phyloP scores from a whole-genome alignment of 2,113 vertebrate genomes.

The Megaceryle torquata region DNA sequence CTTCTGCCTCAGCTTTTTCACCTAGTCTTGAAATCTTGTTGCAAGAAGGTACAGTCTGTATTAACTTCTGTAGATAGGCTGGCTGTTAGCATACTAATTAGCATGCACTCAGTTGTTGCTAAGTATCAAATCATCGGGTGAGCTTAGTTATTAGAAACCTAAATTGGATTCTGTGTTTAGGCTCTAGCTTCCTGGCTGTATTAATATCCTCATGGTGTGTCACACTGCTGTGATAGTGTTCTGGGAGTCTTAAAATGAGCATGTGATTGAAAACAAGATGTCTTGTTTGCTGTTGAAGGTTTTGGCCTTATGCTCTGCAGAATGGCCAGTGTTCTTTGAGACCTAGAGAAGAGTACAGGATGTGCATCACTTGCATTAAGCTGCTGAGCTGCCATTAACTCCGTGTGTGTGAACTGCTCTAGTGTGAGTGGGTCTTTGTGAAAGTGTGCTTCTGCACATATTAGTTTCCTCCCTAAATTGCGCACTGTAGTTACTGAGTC shows the following conservation, averaged over 20 bases:
- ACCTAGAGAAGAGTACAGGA: neutral
- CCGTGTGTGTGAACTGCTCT: neutral
- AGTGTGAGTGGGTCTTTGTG: neutral
- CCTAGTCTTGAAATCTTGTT: neutral
- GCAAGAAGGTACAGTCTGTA: neutral
- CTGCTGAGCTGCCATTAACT: constrained; percentile 1
- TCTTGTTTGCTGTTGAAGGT: neutral
- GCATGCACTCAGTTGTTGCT: neutral
- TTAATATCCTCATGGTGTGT: neutral
- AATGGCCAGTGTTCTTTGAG: neutral
- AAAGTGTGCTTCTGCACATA: neutral
- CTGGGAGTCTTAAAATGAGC: neutral
- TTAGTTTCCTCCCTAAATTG: neutral
- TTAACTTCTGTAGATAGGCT: neutral
- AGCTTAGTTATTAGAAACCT: constrained; percentile 31
- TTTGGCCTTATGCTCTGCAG: constrained; percentile 10
- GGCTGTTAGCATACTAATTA: neutral
- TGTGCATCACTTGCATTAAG: neutral
- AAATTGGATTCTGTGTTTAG: neutral
- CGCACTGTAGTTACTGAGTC: neutral
- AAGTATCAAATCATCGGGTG: neutral
- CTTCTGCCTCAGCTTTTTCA: neutral
- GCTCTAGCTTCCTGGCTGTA: neutral
- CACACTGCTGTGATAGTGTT: neutral
- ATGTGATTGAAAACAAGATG: neutral